These are phyloP conservation scores for Paramormyrops hopkinsi DNA, from an alignment of 2,797 vertebrate species.

Conservation along the genomic window DNA sequence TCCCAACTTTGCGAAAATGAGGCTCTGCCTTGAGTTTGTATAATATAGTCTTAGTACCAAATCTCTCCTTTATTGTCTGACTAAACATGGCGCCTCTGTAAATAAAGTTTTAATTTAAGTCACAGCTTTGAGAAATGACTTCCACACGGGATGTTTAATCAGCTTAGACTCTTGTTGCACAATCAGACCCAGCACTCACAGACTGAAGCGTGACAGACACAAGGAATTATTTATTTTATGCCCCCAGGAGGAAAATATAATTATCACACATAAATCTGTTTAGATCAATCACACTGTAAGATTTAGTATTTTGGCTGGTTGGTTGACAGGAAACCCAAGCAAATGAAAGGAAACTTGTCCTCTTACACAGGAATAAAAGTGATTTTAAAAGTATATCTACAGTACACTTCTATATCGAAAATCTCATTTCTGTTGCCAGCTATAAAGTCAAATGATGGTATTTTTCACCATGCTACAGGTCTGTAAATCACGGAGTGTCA, in stretches of 20 bases:
- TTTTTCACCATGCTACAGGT: neutral
- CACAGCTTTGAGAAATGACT: conserved; percentile 28
- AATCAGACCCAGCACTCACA: conserved; percentile 22
- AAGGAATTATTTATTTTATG: conserved; percentile 17
- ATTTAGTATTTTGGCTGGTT: neutral
- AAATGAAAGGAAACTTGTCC: neutral
- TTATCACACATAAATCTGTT: conserved; percentile 22
- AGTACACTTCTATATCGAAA: neutral
- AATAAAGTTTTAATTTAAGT: conserved; percentile 43
- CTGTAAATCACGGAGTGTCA: neutral
- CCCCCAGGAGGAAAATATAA: conserved; percentile 18
- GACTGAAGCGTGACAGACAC: neutral
- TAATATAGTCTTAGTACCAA: conserved; percentile 28
- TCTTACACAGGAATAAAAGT: neutral
- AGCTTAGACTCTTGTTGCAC: conserved; percentile 29
- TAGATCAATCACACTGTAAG: neutral
- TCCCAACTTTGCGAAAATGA: neutral
- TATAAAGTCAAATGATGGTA: neutral
- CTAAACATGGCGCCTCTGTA: conserved; percentile 34
- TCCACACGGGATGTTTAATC: conserved; percentile 31
- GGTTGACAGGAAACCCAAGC: neutral
- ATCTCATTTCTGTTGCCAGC: neutral
- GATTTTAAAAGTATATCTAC: neutral
- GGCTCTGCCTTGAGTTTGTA: conserved; percentile 13
- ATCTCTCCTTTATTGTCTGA: conserved; percentile 33